phyloP scores from a whole-genome alignment of 1,140 invertebrate genomes.

The Pachyrhynchus sulphureomaculatus region DNA sequence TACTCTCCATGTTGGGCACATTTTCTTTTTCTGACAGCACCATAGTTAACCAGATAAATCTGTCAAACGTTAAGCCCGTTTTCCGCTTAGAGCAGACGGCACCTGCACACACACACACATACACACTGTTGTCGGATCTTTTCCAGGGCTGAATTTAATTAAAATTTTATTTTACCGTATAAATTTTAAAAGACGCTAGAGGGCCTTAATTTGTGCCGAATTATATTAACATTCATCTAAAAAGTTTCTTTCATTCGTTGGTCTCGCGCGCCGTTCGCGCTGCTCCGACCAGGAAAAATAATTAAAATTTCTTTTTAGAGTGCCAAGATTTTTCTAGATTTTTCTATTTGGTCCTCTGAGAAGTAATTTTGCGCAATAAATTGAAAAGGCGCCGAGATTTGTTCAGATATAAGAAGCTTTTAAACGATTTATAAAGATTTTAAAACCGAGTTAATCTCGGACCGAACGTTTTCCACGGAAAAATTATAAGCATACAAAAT shows the following conservation, averaged over 20 bases:
- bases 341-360: constrained; percentile 13
- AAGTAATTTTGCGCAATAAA: constrained; percentile 21
- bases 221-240: constrained; percentile 39
- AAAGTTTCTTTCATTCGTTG: constrained; percentile 29
- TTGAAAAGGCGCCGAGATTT: constrained; percentile 21
- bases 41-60: constrained; percentile 28
- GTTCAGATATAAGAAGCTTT: constrained; percentile 20
- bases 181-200: constrained; percentile 30
- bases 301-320: constrained; percentile 20
- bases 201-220: constrained; percentile 38
- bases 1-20: too few species aligned
- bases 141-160: constrained; percentile 37
- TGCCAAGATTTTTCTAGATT: constrained; percentile 19
- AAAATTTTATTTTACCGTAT: constrained; percentile 39
- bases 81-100: constrained; percentile 24
- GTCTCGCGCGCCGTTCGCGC: neutral
- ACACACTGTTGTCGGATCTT: neutral
- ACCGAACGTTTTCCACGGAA: constrained; percentile 3
- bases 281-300: constrained; percentile 8
- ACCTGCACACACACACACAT: constrained; percentile 4
- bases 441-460: constrained; percentile 14
- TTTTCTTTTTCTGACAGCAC: too few species aligned
- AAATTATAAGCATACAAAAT: constrained; percentile 8
- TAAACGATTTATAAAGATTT: constrained; percentile 24
- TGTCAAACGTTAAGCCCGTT: constrained; percentile 29